A percentile compares a stretch with the other conserved stretches of the same genome.
Evolutionary conservation across 2,797 vertebrate genomes (phyloP).

Genomic region (Prionace glauca): DNA sequence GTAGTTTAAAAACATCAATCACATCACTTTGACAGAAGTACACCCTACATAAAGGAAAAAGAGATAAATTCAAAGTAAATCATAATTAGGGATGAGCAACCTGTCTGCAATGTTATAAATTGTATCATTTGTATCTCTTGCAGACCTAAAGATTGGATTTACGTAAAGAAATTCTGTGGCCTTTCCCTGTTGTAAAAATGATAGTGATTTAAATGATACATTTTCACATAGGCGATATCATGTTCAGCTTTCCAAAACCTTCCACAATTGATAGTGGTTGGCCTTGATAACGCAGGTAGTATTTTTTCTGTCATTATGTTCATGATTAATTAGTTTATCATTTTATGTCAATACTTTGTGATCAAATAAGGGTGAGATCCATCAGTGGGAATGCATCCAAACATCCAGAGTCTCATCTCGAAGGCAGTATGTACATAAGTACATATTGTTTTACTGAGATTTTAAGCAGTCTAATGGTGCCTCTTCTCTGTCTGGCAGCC

Average conservation of each 20-base stretch:
- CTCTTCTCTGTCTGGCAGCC: background rate
- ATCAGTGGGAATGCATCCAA: background rate
- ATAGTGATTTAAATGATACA: background rate
- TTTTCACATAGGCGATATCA: too few relatives aligned
- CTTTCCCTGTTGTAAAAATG: background rate
- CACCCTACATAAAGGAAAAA: background rate
- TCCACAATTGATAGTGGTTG: background rate
- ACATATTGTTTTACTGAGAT: background rate
- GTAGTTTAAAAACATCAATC: background rate
- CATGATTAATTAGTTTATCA: background rate
- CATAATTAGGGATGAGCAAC: conserved; percentile 26
- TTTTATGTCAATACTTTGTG: too few relatives aligned
- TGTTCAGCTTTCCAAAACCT: background rate
- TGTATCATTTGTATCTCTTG: background rate
- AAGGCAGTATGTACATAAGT: too few relatives aligned
- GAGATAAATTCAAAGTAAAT: background rate
- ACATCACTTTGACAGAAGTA: background rate
- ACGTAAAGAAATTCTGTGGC: background rate
- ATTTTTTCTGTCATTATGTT: background rate
- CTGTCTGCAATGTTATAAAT: background rate
- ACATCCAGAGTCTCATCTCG: too few relatives aligned
- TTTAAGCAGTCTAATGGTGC: background rate
- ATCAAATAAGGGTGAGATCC: background rate
- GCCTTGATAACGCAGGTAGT: background rate
- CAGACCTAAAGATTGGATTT: background rate